Base-by-base conservation (phyloP, 2,113 vertebrate genomes). In the Tursiops truncatus region DNA sequence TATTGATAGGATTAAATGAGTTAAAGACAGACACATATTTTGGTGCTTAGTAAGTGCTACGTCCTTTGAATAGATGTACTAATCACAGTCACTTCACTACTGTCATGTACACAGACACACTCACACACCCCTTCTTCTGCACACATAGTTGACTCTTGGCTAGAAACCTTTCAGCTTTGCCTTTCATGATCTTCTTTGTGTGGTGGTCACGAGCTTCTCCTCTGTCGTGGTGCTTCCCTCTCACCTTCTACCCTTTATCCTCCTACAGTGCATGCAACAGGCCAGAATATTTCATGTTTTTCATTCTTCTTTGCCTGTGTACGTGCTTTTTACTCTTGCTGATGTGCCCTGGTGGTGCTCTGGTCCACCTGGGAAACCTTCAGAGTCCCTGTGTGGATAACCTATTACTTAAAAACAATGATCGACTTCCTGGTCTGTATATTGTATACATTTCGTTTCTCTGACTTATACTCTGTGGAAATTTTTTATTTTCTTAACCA, bases 1-100 rank as follows among this genome's bases (percentile, higher is more conserved):
- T 76, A 3, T 83, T 89, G 84, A 89, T 84, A 67, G 67, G n/a
- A 82, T 92, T 67, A 53, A 93, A 50, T 81, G 82, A 87, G 44
- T 58, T 81, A 71, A n/a, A 36, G 14, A 60, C 77, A 62, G 67
- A 41, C 36, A 44, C 62, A 70, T 77, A 50, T 23, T 17, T 89
- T 77, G 79, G 28, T 83, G 21, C 85, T 83, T 58, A n/a, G 20
- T 56, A 63, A 87, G 21, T 47, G 44, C 47, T 58, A 8, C 60
- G 58, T 67, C 13, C 77, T 93, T 70, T 77, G 56, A 77, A 38
- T 62, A 70, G 38, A 53, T 14, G 79, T 33, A 31, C 60, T 50
- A 38, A 38, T 76, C 36, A 68, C 41, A 58, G 58, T 33, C 53
- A 38, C 23, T 50, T 62, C 68, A 26, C 15, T 77, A 5, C 8